Evolutionary conservation across 1,140 invertebrate genomes (phyloP).

Genomic region (Drosophila tani): DNA sequence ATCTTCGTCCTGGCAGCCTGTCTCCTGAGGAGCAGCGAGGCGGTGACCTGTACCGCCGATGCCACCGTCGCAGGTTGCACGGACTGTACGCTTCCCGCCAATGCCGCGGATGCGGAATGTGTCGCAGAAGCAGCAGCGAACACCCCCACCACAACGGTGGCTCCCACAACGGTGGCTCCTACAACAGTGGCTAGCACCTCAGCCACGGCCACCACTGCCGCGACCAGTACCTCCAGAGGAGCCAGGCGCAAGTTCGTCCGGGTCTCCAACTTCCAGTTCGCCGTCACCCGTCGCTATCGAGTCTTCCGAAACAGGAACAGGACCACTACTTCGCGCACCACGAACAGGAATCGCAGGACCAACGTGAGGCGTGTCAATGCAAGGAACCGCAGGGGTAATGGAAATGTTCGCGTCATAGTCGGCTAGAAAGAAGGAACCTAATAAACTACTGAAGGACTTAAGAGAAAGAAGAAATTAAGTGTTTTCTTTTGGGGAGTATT

Average conservation of each 20-base stretch:
- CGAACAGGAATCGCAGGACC: not conserved
- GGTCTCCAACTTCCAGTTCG: not conserved
- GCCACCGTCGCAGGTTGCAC: not conserved
- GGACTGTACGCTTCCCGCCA: not conserved
- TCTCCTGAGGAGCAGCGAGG: constrained; percentile 2
- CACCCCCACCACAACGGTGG: not conserved
- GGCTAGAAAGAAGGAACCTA: not conserved
- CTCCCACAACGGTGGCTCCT: not conserved
- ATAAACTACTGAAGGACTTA: constrained; percentile 4
- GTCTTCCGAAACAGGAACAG: constrained; percentile 5
- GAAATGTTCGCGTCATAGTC: constrained; percentile 1
- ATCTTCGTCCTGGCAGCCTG: constrained; percentile 4
- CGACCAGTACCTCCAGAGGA: not conserved
- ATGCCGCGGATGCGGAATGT: not conserved
- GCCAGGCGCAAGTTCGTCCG: not conserved
- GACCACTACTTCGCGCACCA: constrained; percentile 2
- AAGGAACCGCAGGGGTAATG: constrained; percentile 1
- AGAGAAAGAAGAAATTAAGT: not conserved
- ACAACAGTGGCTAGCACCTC: not conserved
- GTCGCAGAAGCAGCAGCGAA: not conserved
- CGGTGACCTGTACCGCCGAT: constrained; percentile 31
- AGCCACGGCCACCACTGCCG: not conserved
- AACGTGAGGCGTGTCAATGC: not conserved
- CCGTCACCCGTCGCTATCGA: not conserved
- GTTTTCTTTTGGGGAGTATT: not conserved